A percentile compares a stretch with the other conserved stretches of the same genome.
These are phyloP conservation scores for Crocallis elinguaria DNA, from an alignment of 2,888 invertebrate genomes.

Conservation along the genomic window DNA sequence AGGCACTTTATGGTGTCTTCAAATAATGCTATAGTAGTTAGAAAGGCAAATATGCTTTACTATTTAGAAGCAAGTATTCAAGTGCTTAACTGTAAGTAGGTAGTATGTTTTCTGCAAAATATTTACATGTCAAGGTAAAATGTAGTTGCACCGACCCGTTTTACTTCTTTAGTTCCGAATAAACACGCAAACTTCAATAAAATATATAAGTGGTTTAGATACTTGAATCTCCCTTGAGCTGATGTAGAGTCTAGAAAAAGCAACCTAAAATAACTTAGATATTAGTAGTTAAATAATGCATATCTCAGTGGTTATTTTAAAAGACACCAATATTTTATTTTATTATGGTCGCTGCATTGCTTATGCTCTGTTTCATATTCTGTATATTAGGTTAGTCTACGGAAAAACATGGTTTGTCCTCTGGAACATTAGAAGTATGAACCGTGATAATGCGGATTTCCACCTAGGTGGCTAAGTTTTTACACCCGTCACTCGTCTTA, in stretches of 20 bases:
- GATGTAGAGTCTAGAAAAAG: too few species aligned
- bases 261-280: too few species aligned
- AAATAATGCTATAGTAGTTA: constrained; percentile 3
- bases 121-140: constrained; percentile 16
- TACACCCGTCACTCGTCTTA: neutral
- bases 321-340: too few species aligned
- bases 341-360: too few species aligned
- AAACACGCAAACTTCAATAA: too few species aligned
- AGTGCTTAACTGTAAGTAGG: neutral
- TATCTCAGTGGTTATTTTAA: too few species aligned
- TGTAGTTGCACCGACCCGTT: neutral
- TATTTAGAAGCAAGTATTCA: neutral
- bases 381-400: neutral
- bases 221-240: too few species aligned
- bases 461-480: neutral
- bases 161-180: neutral
- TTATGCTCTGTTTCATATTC: neutral
- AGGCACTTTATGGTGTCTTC: constrained; percentile 13
- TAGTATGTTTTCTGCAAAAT: neutral
- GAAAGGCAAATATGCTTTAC: constrained; percentile 6
- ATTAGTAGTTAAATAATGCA: too few species aligned
- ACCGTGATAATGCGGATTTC: neutral
- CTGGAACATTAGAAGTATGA: neutral
- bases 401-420: neutral
- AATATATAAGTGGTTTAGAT: too few species aligned